Base-by-base conservation (phyloP, 2,113 vertebrate genomes). In the Phasianus colchicus region DNA sequence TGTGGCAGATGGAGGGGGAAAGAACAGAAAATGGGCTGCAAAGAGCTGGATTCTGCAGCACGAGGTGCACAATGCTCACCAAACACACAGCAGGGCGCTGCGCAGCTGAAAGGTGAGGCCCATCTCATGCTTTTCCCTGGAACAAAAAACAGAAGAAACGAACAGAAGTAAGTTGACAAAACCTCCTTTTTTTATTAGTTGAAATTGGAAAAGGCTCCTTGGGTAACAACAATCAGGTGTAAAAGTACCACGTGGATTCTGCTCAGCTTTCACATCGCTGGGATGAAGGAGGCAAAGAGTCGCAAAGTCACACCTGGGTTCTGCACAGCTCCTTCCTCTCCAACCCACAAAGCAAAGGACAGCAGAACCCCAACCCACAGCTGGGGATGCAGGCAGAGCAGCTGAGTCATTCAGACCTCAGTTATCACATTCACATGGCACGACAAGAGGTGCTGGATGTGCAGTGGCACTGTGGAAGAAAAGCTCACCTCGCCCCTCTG, bases 191-290 rank as follows among this genome's bases (percentile, higher is more conserved):
- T 95, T 52, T 52, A 86, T 97, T 93, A 72, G 92, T 95, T 91
- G 91, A 97, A 97, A 97, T 1, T 92, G 87, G 84, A 96, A 93
- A 96, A 96, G 85, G 89, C 74, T 80, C 86, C 69, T 86, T 30
- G 38, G 80, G 87, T 92, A 86, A 96, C 93, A 92, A 89, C 7
- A 77, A 84, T 84, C 86, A 64, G 73, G 92, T 97, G 93, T 90
- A 85, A 95, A 93, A 97, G 95, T 83, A 83, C 79, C 72, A 84
- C 70, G 76, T 20, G 4, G 11, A 0, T 58, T 61, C 83, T 48
- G 79, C 92, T 78, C 88, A 52, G 89, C 82, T 77, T 89, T 45
- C 60, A 7, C 57, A 24, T 13, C 60, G 48, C 71, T 7, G 72
- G 67, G 65, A 50, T 60, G 83, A 83, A 89, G n/a, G 4, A 74